Conservation (phyloP, 2,888 invertebrate species). For the Trichopria drosophilae region DNA sequence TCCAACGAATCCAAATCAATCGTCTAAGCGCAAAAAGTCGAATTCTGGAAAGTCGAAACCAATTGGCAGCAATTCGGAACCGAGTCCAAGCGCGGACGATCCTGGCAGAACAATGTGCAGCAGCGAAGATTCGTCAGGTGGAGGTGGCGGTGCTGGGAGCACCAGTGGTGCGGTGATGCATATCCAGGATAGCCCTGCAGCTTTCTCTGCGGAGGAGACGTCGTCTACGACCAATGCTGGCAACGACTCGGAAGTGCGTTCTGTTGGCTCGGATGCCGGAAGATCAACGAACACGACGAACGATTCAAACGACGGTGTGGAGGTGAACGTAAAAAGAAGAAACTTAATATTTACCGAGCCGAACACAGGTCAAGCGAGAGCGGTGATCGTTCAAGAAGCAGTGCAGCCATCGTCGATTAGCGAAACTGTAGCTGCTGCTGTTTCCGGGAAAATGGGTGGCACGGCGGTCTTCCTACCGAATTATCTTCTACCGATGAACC, state of each 20-base stretch:
- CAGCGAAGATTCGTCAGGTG: conserved; percentile 76
- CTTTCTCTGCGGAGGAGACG: conserved; percentile 51
- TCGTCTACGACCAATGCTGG: conserved; percentile 13
- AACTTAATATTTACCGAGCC: conserved; percentile 54
- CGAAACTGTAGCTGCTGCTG: conserved; percentile 67
- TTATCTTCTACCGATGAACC: conserved; percentile 71
- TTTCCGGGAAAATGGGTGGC: conserved; percentile 61
- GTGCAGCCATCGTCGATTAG: conserved; percentile 59
- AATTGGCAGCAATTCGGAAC: conserved; percentile 57
- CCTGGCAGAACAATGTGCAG: conserved; percentile 72
- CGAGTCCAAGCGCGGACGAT: conserved; percentile 69
- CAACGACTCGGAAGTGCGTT: conserved; percentile 20
- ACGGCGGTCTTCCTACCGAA: conserved; percentile 68
- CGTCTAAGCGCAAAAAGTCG: conserved; percentile 72
- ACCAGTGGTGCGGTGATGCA: conserved; percentile 38
- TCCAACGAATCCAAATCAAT: conserved; percentile 71
- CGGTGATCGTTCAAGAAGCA: conserved; percentile 55
- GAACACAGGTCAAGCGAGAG: conserved; percentile 48
- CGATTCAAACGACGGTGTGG: conserved; percentile 52
- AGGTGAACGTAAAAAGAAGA: conserved; percentile 47
- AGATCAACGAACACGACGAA: conserved; percentile 45
- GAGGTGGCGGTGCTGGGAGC: conserved; percentile 41
- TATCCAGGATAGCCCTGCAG: conserved; percentile 57
- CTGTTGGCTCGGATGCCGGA: not conserved
- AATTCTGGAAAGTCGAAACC: conserved; percentile 66